Percentiles rank a stretch among this genome's conserved stretches.
phyloP scores from a whole-genome alignment of 1,140 invertebrate species.

The Akabosia matsudoensis region DNA sequence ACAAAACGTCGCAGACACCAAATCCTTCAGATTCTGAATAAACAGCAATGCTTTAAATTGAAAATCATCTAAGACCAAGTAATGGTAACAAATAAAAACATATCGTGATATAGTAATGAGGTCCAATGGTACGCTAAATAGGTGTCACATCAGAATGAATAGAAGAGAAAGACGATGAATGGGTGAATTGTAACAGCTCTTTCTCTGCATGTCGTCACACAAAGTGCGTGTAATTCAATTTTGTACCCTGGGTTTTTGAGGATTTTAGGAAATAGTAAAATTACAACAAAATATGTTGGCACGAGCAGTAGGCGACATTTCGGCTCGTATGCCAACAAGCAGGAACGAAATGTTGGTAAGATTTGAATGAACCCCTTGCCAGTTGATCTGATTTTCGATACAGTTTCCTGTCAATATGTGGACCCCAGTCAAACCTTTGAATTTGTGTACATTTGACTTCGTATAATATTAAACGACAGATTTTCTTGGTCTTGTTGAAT shows the following conservation, averaged over 20 bases:
- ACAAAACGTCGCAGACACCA: too few species aligned
- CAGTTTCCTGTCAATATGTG: background rate
- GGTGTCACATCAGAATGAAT: background rate
- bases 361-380: background rate
- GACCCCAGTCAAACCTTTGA: background rate
- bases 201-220: background rate
- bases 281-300: background rate
- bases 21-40: too few species aligned
- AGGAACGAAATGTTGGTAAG: background rate
- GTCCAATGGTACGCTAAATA: too few species aligned
- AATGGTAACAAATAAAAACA: too few species aligned
- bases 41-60: too few species aligned
- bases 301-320: background rate
- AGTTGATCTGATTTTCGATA: slow-evolving; percentile 1
- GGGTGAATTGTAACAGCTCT: background rate
- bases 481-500: too few species aligned
- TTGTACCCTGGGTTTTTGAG: background rate
- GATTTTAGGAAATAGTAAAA: slow-evolving; percentile 6
- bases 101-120: too few species aligned
- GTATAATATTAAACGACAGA: background rate
- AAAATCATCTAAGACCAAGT: too few species aligned
- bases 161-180: background rate
- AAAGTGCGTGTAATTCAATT: background rate
- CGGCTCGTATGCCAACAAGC: background rate
- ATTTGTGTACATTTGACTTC: too few species aligned